Evolutionary conservation across 2,113 vertebrate genomes (phyloP).

Genomic region (Patagioenas fasciata): DNA sequence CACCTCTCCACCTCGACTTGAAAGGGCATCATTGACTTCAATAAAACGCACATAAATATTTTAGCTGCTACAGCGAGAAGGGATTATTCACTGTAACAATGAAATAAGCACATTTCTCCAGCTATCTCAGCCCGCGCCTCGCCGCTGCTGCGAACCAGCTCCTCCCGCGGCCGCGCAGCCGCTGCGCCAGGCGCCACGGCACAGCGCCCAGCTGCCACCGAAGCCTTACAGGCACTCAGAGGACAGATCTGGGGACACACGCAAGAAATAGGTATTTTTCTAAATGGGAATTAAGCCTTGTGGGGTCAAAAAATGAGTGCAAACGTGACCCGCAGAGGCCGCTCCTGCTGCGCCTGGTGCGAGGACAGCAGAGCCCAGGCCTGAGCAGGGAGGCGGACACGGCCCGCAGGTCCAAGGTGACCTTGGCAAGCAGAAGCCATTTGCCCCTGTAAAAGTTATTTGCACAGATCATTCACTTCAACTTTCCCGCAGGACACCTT

Average conservation of each 20-base stretch:
- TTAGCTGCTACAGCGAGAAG: conserved; percentile 27
- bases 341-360: not conserved
- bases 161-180: conserved; percentile 25
- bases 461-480: not conserved
- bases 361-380: not conserved
- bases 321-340: not conserved
- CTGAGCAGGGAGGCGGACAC: not conserved
- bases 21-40: conserved; percentile 49
- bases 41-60: conserved; percentile 65
- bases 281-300: not conserved
- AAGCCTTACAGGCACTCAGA: not conserved
- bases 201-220: not conserved
- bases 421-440: not conserved
- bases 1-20: conserved; percentile 47
- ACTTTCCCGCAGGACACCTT: not conserved
- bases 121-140: conserved; percentile 29
- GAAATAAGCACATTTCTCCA: conserved; percentile 11
- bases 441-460: not conserved
- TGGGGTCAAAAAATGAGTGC: not conserved
- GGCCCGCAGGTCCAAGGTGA: not conserved
- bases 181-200: not conserved
- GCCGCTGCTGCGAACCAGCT: conserved; percentile 43
- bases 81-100: conserved; percentile 47
- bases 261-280: not conserved
- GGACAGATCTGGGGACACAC: not conserved